A percentile compares a stretch with the other conserved stretches of the same genome.
phyloP scores from a whole-genome alignment of 2,797 vertebrate genomes.

The Danio kyathit region DNA sequence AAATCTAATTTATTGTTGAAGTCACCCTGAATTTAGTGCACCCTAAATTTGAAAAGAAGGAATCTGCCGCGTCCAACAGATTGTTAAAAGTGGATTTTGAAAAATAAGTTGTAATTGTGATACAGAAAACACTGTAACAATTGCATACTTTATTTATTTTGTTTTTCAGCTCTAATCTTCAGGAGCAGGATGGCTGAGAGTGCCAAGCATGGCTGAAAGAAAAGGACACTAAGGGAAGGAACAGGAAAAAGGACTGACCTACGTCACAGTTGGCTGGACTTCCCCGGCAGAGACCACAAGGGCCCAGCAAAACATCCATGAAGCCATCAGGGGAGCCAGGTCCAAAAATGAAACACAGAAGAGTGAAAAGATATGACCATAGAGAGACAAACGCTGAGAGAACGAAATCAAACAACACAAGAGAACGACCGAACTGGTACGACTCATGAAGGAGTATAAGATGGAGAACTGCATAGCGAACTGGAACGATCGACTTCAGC shows the following conservation, averaged over 20 bases:
- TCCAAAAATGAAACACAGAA: conserved; percentile 41
- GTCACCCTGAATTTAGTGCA: not conserved
- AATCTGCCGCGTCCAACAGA: conserved; percentile 29
- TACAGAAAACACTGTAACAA: not conserved
- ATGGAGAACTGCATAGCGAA: not conserved
- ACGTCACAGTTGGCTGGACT: conserved; percentile 41
- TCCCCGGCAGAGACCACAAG: conserved; percentile 35
- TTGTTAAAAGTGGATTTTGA: conserved; percentile 38
- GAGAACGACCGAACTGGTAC: conserved; percentile 23
- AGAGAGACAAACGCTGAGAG: conserved; percentile 15
- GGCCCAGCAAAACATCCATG: conserved; percentile 27
- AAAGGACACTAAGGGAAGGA: conserved; percentile 23
- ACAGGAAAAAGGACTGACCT: conserved; percentile 35
- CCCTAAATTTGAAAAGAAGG: not conserved
- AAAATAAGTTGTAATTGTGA: not conserved
- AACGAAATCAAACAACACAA: conserved; percentile 10
- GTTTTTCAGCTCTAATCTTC: conserved; percentile 74
- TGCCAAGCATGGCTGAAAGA: conserved; percentile 17
- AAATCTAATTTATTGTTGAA: too few relatives aligned
- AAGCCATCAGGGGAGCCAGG: conserved; percentile 35
- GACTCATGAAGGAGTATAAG: not conserved
- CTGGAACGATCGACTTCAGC: conserved; percentile 11
- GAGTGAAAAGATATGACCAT: conserved; percentile 15
- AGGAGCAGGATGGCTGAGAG: conserved; percentile 74
- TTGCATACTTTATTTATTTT: not conserved